Conservation (phyloP, 2,113 vertebrate species). For the Limnothrissa miodon region DNA sequence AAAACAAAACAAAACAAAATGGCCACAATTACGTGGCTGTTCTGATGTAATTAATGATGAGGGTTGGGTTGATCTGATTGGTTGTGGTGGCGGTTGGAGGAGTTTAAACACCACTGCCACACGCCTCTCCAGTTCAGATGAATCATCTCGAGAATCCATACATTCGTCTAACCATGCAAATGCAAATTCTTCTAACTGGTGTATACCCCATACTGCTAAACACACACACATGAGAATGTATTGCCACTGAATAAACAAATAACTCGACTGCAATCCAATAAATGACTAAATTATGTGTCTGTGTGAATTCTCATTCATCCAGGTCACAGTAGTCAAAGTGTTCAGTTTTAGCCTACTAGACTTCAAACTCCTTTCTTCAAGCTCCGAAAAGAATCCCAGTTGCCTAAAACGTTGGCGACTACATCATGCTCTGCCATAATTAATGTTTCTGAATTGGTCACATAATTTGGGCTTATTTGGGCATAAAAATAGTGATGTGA, state of each 20-base stretch:
- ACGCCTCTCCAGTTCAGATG: neutral
- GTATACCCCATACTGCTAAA: neutral
- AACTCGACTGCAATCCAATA: neutral
- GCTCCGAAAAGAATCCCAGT: no score
- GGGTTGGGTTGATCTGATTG: conserved; percentile 49
- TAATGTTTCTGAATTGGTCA: neutral
- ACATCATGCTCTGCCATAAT: neutral
- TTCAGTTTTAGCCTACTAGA: no score
- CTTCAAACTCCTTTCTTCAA: no score
- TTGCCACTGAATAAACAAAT: neutral
- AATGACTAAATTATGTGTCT: neutral
- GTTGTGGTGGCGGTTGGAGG: neutral
- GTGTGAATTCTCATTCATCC: no score
- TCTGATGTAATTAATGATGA: conserved; percentile 70
- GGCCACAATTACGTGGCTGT: conserved; percentile 48
- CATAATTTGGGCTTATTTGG: neutral
- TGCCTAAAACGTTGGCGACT: no score
- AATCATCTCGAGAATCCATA: neutral
- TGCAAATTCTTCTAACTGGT: no score
- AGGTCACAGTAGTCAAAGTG: no score
- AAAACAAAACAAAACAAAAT: conserved; percentile 25
- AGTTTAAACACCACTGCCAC: neutral
- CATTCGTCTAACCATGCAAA: neutral
- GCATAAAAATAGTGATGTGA: neutral
- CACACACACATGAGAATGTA: neutral